Percentiles rank a stretch among this genome's conserved stretches.
phyloP scores from a whole-genome alignment of 2,113 vertebrate genomes.

The Pycnonotus jocosus region DNA sequence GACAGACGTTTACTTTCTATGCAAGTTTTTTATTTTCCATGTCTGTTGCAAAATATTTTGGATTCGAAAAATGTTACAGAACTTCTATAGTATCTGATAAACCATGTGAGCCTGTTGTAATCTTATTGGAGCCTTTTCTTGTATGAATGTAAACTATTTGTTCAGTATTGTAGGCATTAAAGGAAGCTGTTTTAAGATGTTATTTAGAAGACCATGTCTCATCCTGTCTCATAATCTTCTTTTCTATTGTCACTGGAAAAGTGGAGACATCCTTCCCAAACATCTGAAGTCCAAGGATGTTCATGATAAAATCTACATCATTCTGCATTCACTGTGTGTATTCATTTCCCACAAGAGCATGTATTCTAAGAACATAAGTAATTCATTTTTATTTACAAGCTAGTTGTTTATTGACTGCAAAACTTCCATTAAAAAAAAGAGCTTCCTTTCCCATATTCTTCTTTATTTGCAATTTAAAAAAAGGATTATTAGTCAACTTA shows the following conservation, averaged over 20 bases:
- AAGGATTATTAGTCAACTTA: background rate
- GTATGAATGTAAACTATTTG: background rate
- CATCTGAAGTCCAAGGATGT: background rate
- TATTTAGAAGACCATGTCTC: background rate
- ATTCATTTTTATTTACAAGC: background rate
- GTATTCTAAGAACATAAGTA: background rate
- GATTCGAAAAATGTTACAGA: background rate
- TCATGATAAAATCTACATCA: background rate
- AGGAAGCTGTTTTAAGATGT: background rate
- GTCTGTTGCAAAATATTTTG: background rate
- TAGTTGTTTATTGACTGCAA: background rate
- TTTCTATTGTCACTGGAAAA: background rate
- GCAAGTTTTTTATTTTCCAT: background rate
- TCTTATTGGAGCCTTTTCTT: background rate
- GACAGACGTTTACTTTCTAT: background rate
- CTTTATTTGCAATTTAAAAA: background rate
- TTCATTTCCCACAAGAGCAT: background rate
- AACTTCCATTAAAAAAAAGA: background rate
- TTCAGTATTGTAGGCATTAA: background rate
- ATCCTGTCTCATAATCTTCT: background rate
- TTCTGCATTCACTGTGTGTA: fast-evolving
- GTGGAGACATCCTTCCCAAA: background rate
- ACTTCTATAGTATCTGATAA: background rate
- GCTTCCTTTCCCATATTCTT: background rate
- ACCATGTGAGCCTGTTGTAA: fast-evolving